These are phyloP conservation scores for Galerucella pusilla DNA, from an alignment of 2,888 invertebrate genomes.

Conservation along the genomic window DNA sequence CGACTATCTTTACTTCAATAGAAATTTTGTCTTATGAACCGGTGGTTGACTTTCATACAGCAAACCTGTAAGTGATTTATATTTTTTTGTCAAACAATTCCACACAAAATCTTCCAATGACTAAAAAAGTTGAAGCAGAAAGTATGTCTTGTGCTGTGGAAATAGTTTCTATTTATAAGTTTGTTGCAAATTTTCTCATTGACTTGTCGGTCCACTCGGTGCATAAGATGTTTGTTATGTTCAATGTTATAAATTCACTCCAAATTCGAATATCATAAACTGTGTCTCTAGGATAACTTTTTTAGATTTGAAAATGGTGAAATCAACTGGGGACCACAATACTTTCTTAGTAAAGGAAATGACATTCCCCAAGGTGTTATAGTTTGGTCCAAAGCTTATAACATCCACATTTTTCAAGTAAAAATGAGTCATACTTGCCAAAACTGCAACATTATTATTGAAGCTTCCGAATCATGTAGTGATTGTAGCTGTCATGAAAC, in stretches of 20 bases:
- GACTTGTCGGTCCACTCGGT: too few species aligned
- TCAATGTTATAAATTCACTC: background rate
- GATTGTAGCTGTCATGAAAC: background rate
- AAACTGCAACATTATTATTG: constrained; percentile 19
- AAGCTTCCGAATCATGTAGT: constrained; percentile 1
- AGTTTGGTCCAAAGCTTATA: constrained; percentile 37
- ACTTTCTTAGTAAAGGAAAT: constrained; percentile 37
- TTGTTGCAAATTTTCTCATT: too few species aligned
- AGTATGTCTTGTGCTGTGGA: too few species aligned
- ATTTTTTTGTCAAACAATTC: background rate
- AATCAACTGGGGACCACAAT: constrained; percentile 35
- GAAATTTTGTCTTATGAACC: constrained; percentile 48
- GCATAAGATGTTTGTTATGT: too few species aligned
- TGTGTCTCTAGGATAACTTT: background rate
- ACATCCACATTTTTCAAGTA: constrained; percentile 35
- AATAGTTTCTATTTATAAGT: too few species aligned
- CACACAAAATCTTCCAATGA: background rate
- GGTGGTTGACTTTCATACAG: constrained; percentile 41
- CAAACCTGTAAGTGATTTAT: constrained; percentile 49
- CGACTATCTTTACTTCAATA: constrained; percentile 46
- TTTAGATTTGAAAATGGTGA: constrained; percentile 37
- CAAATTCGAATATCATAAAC: background rate
- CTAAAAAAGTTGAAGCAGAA: too few species aligned
- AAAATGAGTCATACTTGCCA: constrained; percentile 28
- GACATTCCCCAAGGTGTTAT: constrained; percentile 38